phyloP scores from a whole-genome alignment of 2,888 invertebrate genomes.

The Amblyteles armatorius region DNA sequence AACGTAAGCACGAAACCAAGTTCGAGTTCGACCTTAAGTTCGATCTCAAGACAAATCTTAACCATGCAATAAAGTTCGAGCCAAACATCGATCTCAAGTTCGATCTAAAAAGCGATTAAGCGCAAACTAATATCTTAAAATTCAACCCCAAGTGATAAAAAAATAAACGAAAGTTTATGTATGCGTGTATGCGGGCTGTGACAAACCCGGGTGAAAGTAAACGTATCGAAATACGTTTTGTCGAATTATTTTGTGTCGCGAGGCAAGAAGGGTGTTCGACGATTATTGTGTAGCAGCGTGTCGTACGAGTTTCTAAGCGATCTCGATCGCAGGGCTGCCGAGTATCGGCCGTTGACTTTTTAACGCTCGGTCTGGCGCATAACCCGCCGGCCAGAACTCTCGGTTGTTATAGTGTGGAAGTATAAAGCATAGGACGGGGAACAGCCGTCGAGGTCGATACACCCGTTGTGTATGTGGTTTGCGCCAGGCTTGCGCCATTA shows the following conservation, averaged over 20 bases:
- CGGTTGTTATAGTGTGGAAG: not conserved
- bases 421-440: slow-evolving; percentile 9
- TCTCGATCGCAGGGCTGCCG: slow-evolving; percentile 46
- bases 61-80: too few species aligned
- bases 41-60: too few species aligned
- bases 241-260: too few species aligned
- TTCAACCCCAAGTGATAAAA: too few species aligned
- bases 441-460: slow-evolving; percentile 74
- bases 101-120: too few species aligned
- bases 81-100: too few species aligned
- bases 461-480: slow-evolving; percentile 69
- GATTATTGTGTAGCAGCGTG: slow-evolving; percentile 25
- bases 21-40: too few species aligned
- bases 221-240: not conserved
- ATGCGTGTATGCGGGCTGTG: not conserved
- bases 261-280: not conserved
- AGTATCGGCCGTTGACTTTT: slow-evolving; percentile 70
- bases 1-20: too few species aligned
- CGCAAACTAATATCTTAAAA: too few species aligned
- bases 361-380: slow-evolving; percentile 57
- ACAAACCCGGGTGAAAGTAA: not conserved
- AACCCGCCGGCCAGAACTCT: slow-evolving; percentile 10
- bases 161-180: not conserved
- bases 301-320: slow-evolving; percentile 21
- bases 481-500: slow-evolving; percentile 68